Base-by-base conservation (phyloP, 2,888 invertebrate species). In the Eumerus sabulonum region DNA sequence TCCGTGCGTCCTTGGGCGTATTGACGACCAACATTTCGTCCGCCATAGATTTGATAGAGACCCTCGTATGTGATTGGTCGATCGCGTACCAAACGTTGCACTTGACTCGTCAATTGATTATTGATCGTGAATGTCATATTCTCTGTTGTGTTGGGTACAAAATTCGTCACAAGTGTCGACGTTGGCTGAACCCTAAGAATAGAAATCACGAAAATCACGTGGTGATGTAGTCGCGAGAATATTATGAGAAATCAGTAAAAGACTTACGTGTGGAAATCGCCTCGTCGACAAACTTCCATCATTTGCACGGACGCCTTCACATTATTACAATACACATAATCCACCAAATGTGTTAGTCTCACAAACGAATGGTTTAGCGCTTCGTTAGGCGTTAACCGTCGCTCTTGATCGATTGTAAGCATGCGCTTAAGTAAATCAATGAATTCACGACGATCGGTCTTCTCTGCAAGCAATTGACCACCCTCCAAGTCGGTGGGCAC, bases 321-420 rank as follows among this genome's bases (percentile, higher is more conserved):
- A 89, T 97, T 98, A 90, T 96, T 96, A 88, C 98, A 98, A 87
- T 98, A 98, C 12, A 97, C 97, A 90, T 98, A 98, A 89, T 98
- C 98, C 4, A 97, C 95, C 64, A 98, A 91, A 88, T 98, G 98
- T 0, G 96, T 95, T 82, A 98, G 91, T 40, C 96, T 95, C 47
- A 98, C 97, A 89, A 98, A 98, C 44, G 96, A 95, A 90, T 98
- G 98, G 89, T 96, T 96, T 84, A 98, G 88, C 11, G 98, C 98
- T 89, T 98, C 98, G 40, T 96, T 96, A 0, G 99, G 99, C 16
- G 96, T 97, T 85, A 99, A 96, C 60, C 99, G 92, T 64, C 98
- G 91, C 89, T 98, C 98, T 93, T 96, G 97, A 91, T 99, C 99
- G 93, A 99, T 96, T 13, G 98, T 98, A 67, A 99, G 92, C 99